Conservation (phyloP, 2,113 vertebrate species). For the Neogale vison region DNA sequence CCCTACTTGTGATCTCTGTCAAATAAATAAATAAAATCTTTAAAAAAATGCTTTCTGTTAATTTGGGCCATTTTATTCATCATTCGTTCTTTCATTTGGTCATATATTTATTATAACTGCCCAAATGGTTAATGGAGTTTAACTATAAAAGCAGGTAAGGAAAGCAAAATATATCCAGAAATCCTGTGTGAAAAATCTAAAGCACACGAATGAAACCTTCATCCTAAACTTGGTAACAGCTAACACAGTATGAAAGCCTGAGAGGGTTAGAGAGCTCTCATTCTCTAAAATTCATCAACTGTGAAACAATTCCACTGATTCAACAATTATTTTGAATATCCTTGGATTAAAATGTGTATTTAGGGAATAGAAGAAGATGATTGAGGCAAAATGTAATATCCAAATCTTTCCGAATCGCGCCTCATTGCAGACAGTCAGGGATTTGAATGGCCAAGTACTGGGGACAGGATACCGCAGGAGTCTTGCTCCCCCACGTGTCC, state of each 20-base stretch:
- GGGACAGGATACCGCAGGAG: accelerated
- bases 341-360: not conserved
- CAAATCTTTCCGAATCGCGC: not conserved
- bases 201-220: not conserved
- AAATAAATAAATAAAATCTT: too few species aligned
- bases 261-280: not conserved
- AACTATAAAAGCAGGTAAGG: not conserved
- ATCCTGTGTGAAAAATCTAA: not conserved
- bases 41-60: not conserved
- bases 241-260: not conserved
- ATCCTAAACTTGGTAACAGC: not conserved
- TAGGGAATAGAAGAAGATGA: not conserved
- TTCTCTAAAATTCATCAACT: not conserved
- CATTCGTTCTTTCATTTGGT: not conserved
- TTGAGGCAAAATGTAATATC: not conserved
- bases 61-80: not conserved
- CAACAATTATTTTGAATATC: not conserved
- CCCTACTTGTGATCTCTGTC: too few species aligned
- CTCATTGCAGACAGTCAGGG: not conserved
- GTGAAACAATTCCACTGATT: not conserved
- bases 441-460: not conserved
- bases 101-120: not conserved
- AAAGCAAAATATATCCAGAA: not conserved
- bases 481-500: not conserved
- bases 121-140: not conserved